phyloP scores from a whole-genome alignment of 2,888 invertebrate genomes.

The Drosophila suboccidentalis region DNA sequence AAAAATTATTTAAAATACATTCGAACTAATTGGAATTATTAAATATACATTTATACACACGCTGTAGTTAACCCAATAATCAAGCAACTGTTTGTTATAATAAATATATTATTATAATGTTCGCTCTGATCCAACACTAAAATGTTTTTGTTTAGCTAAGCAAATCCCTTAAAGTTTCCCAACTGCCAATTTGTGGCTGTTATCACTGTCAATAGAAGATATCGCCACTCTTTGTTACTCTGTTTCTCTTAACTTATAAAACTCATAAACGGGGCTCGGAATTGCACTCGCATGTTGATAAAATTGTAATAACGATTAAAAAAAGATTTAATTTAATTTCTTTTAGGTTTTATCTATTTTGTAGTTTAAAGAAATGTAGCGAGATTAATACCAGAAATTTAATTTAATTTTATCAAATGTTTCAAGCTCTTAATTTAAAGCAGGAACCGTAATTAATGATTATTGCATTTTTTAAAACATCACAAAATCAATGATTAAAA shows the following conservation, averaged over 20 bases:
- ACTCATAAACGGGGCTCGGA: constrained; percentile 20
- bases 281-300: constrained; percentile 15
- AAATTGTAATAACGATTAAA: no score
- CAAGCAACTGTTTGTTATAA: constrained; percentile 4
- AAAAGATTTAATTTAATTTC: background rate
- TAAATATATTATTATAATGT: constrained; percentile 7
- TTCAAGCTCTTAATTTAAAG: background rate
- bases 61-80: constrained; percentile 11
- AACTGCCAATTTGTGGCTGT: constrained; percentile 16
- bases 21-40: constrained; percentile 1
- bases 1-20: background rate
- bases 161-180: constrained; percentile 6
- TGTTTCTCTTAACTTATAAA: constrained; percentile 12
- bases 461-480: no score
- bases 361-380: no score
- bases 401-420: background rate
- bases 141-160: constrained; percentile 12
- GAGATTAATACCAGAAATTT: background rate
- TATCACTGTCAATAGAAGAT: constrained; percentile 25
- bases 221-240: constrained; percentile 20
- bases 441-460: no score
- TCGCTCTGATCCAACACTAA: constrained; percentile 38
- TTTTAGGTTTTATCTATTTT: background rate
- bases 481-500: no score
- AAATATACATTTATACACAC: constrained; percentile 1